These are phyloP conservation scores for Pipa parva DNA, from an alignment of 2,113 vertebrate species.

Conservation along the genomic window DNA sequence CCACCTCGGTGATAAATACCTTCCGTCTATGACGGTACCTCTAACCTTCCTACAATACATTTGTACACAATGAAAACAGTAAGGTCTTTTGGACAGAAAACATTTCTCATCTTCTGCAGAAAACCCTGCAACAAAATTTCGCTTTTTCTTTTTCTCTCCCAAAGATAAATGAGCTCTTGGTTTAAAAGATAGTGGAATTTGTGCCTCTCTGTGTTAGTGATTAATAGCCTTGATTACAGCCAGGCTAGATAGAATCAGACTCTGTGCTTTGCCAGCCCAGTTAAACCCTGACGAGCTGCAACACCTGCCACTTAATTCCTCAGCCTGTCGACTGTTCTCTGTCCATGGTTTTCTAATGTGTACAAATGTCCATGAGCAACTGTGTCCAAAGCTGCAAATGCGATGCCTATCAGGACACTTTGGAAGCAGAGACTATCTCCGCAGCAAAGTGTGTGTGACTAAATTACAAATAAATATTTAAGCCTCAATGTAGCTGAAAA, in stretches of 20 bases:
- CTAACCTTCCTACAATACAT: too few relatives aligned
- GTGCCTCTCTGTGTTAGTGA: conserved; percentile 1
- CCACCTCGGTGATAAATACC: too few relatives aligned
- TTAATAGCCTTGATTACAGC: conserved; percentile 28
- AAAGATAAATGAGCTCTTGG: conserved; percentile 17
- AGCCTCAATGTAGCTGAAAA: background rate
- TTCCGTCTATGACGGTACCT: too few relatives aligned
- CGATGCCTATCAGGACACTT: background rate
- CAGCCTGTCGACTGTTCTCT: background rate
- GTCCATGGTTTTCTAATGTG: conserved; percentile 13
- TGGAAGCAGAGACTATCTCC: background rate
- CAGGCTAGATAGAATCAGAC: conserved; percentile 12
- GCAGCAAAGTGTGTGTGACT: background rate
- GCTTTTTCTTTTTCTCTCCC: background rate
- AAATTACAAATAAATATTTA: background rate
- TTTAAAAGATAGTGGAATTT: conserved; percentile 2
- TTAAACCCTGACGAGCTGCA: conserved; percentile 12
- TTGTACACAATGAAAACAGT: too few relatives aligned
- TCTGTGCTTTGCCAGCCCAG: conserved; percentile 11
- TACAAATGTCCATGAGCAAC: background rate
- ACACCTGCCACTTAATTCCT: conserved; percentile 34
- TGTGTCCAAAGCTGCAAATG: background rate
- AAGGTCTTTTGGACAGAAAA: too few relatives aligned
- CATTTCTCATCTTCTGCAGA: too few relatives aligned
- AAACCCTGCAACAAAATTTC: background rate